Conservation (phyloP, 2,797 vertebrate species). For the Enteromius radiatus region DNA sequence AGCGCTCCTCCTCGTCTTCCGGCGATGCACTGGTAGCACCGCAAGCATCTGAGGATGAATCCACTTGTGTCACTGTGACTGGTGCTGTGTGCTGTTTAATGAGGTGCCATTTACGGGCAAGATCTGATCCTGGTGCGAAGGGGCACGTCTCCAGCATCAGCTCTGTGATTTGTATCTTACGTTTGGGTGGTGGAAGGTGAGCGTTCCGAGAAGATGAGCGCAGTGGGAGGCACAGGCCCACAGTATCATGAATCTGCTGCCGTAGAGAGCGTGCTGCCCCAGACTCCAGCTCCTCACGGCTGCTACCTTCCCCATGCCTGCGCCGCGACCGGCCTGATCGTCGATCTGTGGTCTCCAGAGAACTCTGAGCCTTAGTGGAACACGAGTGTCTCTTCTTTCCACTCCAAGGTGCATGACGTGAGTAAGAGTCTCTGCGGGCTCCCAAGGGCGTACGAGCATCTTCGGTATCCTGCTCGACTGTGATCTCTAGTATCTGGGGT, state of each 20-base stretch:
- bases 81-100: slow-evolving; percentile 98
- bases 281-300: slow-evolving; percentile 84
- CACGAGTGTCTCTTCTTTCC: slow-evolving; percentile 98
- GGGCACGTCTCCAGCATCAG: slow-evolving; percentile 98
- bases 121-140: slow-evolving; percentile 94
- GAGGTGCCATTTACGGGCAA: slow-evolving; percentile 86
- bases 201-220: slow-evolving; percentile 86
- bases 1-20: slow-evolving; percentile 94
- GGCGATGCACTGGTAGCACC: slow-evolving; percentile 88
- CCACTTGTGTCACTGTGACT: slow-evolving; percentile 73
- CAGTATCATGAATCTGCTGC: slow-evolving; percentile 92
- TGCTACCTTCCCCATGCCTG: slow-evolving; percentile 80
- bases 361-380: slow-evolving; percentile 96
- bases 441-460: slow-evolving; percentile 73
- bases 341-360: slow-evolving; percentile 86
- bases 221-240: slow-evolving; percentile 92
- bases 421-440: slow-evolving; percentile 92
- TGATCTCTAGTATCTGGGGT: slow-evolving; percentile 95
- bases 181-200: slow-evolving; percentile 78
- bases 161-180: slow-evolving; percentile 98
- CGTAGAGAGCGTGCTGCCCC: slow-evolving; percentile 84
- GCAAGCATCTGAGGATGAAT: slow-evolving; percentile 84
- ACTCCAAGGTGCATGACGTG: slow-evolving; percentile 94
- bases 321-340: slow-evolving; percentile 81
- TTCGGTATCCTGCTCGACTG: slow-evolving; percentile 91